Evolutionary conservation across 2,888 invertebrate genomes (phyloP).

Genomic region (Noctuana brunneofusca): DNA sequence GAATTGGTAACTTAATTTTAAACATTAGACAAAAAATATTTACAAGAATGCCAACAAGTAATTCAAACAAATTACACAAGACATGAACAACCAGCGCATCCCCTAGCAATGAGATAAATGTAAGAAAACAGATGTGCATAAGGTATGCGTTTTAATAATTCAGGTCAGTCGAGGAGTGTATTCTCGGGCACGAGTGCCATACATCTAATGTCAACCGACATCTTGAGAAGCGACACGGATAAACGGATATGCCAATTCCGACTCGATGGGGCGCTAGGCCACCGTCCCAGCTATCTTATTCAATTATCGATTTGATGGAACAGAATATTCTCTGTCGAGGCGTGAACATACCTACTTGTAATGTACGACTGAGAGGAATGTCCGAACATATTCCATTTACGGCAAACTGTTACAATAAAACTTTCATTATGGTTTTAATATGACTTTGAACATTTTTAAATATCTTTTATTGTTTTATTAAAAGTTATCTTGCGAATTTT

Average conservation of each 20-base stretch:
- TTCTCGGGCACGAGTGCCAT: slow-evolving; percentile 21
- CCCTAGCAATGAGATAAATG: slow-evolving; percentile 2
- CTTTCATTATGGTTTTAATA: neutral
- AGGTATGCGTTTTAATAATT: slow-evolving; percentile 14
- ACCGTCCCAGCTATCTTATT: slow-evolving; percentile 50
- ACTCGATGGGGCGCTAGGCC: slow-evolving; percentile 49
- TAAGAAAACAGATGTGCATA: slow-evolving; percentile 13
- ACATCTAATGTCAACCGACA: slow-evolving; percentile 25
- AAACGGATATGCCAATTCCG: slow-evolving; percentile 65
- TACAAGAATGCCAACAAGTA: too few relatives aligned
- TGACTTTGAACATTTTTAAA: neutral
- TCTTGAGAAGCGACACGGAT: slow-evolving; percentile 32
- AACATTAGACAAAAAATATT: too few relatives aligned
- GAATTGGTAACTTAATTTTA: too few relatives aligned
- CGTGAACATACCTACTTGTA: slow-evolving; percentile 34
- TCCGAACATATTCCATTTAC: slow-evolving; percentile 24
- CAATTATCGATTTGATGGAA: slow-evolving; percentile 53
- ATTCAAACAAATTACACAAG: neutral
- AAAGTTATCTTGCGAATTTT: too few relatives aligned
- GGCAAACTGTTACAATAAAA: slow-evolving; percentile 5
- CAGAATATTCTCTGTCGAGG: slow-evolving; percentile 32
- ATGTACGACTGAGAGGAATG: slow-evolving; percentile 25
- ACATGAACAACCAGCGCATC: neutral
- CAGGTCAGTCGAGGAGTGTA: slow-evolving; percentile 25
- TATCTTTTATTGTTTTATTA: too few relatives aligned